A percentile compares a stretch with the other conserved stretches of the same genome.
Evolutionary conservation across 2,888 invertebrate species (phyloP).

Genomic region (Anoplius nigerrimus): DNA sequence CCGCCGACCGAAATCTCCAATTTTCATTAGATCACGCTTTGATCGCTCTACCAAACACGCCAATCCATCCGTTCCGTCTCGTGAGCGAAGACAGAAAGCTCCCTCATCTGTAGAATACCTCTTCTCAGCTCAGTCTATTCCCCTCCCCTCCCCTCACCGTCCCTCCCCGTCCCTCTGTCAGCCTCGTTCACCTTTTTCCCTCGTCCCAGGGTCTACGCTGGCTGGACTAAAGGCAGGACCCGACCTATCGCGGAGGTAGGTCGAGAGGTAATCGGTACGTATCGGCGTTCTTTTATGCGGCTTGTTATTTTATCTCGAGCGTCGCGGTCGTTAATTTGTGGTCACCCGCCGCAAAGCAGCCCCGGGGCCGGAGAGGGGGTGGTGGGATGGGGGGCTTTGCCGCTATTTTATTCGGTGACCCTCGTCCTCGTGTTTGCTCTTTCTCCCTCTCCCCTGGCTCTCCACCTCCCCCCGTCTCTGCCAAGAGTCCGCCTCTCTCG

Average conservation of each 20-base stretch:
- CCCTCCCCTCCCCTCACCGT: too few species aligned
- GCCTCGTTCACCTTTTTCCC: neutral
- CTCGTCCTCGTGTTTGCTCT: constrained; percentile 14
- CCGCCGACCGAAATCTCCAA: too few species aligned
- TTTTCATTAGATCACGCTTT: too few species aligned
- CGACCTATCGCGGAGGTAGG: constrained; percentile 46
- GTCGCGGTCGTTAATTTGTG: constrained; percentile 59
- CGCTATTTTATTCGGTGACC: constrained; percentile 54
- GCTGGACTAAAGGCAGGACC: constrained; percentile 1
- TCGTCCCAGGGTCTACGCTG: constrained; percentile 10
- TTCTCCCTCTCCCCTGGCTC: neutral
- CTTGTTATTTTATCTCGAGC: constrained; percentile 59
- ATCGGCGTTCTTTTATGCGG: constrained; percentile 53
- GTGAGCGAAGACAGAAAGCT: too few species aligned
- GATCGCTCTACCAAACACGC: too few species aligned
- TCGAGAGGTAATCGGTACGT: constrained; percentile 54
- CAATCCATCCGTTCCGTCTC: too few species aligned
- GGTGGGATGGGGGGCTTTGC: too few species aligned
- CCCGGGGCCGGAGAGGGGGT: constrained; percentile 20
- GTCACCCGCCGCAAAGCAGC: constrained; percentile 46
- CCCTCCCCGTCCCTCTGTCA: too few species aligned
- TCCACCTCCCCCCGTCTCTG: neutral
- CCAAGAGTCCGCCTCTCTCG: neutral
- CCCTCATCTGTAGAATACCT: too few species aligned
- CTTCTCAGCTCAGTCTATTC: too few species aligned